Conservation (phyloP, 2,888 invertebrate species). For the Dermolepida albohirtum region DNA sequence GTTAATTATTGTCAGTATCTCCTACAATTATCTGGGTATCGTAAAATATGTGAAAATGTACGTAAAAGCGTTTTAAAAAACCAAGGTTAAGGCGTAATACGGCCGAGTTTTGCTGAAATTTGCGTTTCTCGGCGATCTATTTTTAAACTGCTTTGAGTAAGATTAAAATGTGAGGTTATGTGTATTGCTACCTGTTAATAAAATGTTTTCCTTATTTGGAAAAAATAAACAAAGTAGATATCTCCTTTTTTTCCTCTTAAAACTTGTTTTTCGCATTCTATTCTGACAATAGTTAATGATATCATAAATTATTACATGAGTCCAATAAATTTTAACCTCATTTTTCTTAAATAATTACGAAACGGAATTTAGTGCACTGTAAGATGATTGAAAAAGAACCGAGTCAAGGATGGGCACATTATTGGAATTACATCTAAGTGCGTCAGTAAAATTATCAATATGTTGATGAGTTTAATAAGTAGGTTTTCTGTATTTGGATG, state of each 20-base stretch:
- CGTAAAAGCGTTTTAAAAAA: conserved; percentile 1
- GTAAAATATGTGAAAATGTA: conserved; percentile 2
- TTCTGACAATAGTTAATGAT: background rate
- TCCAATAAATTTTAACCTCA: conserved; percentile 12
- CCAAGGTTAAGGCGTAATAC: conserved; percentile 40
- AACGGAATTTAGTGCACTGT: background rate
- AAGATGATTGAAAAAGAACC: conserved; percentile 14
- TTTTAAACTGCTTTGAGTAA: conserved; percentile 31
- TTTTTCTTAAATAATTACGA: conserved; percentile 10
- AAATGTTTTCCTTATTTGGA: conserved; percentile 45
- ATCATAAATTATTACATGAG: conserved; percentile 11
- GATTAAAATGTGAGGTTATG: conserved; percentile 44
- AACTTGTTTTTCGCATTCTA: background rate
- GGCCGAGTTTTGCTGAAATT: conserved; percentile 28
- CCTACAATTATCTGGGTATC: background rate
- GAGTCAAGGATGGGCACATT: conserved; percentile 40
- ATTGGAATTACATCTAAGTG: conserved; percentile 40
- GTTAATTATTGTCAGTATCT: background rate
- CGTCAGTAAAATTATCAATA: conserved; percentile 34
- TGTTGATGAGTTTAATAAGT: background rate
- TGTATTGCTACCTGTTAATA: conserved; percentile 40
- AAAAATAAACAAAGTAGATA: conserved; percentile 36
- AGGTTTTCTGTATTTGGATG: background rate
- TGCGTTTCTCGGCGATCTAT: conserved; percentile 33
- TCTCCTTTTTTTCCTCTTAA: background rate